Base-by-base conservation (phyloP, 2,113 vertebrate species). In the Entelurus aequoreus region DNA sequence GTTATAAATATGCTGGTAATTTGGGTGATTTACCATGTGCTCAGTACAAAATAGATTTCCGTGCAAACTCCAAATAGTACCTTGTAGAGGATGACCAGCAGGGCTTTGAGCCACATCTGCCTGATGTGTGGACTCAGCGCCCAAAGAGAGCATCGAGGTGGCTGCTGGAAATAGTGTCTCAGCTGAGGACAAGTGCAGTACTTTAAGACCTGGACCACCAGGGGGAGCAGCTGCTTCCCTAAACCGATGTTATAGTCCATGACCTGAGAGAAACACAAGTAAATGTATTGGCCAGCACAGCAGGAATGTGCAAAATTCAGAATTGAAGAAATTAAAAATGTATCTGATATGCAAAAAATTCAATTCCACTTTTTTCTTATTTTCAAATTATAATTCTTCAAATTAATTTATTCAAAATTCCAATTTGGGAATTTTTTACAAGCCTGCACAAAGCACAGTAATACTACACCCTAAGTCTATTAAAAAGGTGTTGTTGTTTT, bases 81-180 rank as follows among this genome's bases (percentile, higher is more conserved):
- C 94, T 99, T 99, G 73, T 99, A 99, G 15, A 99, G 93, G 68
- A 99, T 95, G 71, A 99, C 97, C 28, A 99, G 94, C 66, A 99
- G 86, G 38, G 95, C 91, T 80, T 96, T 98, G 74, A 99, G 89
- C 97, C 97, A 99, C 93, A 98, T 96, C 87, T 98, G 97, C 56
- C 97, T 89, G 74, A 96, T 98, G 80, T 99, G 95, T 58, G 97
- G 95, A 64, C 82, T 95, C 58, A 99, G 86, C 46, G 94, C 93
- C 97, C 97, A 99, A 28, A 99, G 92, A 49, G 97, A 98, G 68
- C 97, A 99, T 48, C 96, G 92, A 37, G 97, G 96, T 0, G 97
- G 96, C 85, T 99, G 95, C 87, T 99, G 97, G 80, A 98, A 98
- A 81, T 98, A 98, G 79, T 98, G 97, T 62, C 97, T 92, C 3